These are phyloP conservation scores for Phodopus roborovskii DNA, from an alignment of 2,113 vertebrate species.

Conservation along the genomic window DNA sequence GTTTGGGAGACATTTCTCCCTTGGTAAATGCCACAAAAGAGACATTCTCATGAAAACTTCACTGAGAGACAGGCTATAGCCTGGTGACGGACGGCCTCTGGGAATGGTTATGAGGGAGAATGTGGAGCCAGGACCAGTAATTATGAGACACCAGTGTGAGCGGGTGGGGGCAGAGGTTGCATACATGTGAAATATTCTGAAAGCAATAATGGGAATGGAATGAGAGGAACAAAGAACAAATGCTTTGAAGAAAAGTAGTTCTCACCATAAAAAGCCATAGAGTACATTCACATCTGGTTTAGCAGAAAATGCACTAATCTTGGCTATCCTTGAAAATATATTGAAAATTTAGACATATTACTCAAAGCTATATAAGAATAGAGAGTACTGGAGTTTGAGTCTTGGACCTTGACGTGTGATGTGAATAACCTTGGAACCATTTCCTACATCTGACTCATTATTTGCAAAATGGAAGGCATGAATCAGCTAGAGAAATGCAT, in stretches of 20 bases:
- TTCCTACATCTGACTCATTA: background rate
- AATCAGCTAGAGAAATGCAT: background rate
- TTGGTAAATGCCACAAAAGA: conserved; percentile 76
- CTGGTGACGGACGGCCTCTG: conserved; percentile 63
- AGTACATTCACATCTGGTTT: background rate
- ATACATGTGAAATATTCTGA: background rate
- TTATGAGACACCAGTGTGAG: conserved; percentile 65
- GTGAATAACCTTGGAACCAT: background rate
- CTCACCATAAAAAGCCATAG: background rate
- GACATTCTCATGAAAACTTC: conserved; percentile 82
- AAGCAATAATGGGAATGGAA: conserved; percentile 39
- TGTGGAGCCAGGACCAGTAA: conserved; percentile 66
- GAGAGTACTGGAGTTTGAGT: conserved; percentile 22
- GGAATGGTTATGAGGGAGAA: conserved; percentile 68
- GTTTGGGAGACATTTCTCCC: conserved; percentile 65
- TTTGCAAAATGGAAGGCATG: conserved; percentile 20
- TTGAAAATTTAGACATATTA: background rate
- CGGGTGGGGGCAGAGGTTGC: conserved; percentile 21
- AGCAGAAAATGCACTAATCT: conserved; percentile 3
- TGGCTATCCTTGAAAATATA: conserved; percentile 44
- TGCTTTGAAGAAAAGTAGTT: conserved; percentile 60
- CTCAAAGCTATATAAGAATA: background rate
- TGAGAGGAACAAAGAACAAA: conserved; percentile 28
- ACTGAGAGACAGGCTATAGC: conserved; percentile 18
- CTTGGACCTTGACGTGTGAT: background rate